Evolutionary conservation across 1,140 invertebrate genomes (phyloP).

Genomic region (Drosophila melanica): DNA sequence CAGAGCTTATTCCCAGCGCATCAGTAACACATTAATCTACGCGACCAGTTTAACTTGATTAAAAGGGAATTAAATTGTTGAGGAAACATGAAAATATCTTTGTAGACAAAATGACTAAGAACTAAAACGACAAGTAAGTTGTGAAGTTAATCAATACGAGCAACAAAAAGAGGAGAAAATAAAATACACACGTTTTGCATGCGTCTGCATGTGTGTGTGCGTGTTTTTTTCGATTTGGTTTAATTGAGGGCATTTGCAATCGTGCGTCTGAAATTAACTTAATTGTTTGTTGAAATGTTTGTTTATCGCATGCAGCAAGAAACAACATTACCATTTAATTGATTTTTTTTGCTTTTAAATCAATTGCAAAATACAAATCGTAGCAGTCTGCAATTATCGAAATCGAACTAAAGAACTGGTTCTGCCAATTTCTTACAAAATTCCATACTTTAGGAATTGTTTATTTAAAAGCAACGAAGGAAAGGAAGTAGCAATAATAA

Average conservation of each 20-base stretch:
- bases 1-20: conserved; percentile 10
- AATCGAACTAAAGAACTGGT: conserved; percentile 29
- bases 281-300: background rate
- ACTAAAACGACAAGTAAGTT: conserved; percentile 25
- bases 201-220: conserved; percentile 14
- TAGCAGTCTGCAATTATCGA: conserved; percentile 12
- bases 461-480: conserved; percentile 34
- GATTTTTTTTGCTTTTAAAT: background rate
- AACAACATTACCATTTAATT: background rate
- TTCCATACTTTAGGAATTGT: conserved; percentile 25
- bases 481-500: conserved; percentile 15
- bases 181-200: conserved; percentile 12
- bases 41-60: conserved; percentile 15
- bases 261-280: background rate
- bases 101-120: conserved; percentile 15
- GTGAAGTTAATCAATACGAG: too few relatives aligned
- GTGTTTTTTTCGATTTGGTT: conserved; percentile 14
- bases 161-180: background rate
- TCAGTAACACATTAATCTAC: conserved; percentile 24
- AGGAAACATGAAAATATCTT: conserved; percentile 5
- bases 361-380: conserved; percentile 21
- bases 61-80: conserved; percentile 2
- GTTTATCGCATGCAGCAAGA: background rate
- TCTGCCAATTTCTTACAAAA: background rate
- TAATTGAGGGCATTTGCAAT: conserved; percentile 13